Base-by-base conservation (phyloP, 1,140 invertebrate genomes). In the Philaenus spumarius region DNA sequence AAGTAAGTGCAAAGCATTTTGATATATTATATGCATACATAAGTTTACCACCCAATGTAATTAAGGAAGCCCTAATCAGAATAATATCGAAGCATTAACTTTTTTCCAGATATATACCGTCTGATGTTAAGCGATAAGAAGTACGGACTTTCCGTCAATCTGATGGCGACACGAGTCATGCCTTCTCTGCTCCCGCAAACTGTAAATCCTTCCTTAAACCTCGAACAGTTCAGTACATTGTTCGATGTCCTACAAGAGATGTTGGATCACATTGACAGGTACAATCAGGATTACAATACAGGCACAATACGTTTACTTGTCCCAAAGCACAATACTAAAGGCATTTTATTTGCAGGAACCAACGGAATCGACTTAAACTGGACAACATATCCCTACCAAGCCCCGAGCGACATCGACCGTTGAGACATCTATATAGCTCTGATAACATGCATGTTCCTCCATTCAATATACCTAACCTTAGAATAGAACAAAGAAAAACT, bases 41-140 rank as follows among this genome's bases (percentile, higher is more conserved):
- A n/a, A n/a, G n/a, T n/a, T n/a, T n/a, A n/a, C n/a, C n/a, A n/a
- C n/a, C n/a, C n/a, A n/a, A n/a, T n/a, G n/a, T n/a, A n/a, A n/a
- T n/a, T n/a, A n/a, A n/a, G n/a, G n/a, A n/a, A n/a, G n/a, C n/a
- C n/a, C n/a, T n/a, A n/a, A n/a, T n/a, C n/a, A n/a, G n/a, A n/a
- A n/a, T n/a, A n/a, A n/a, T n/a, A n/a, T n/a, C n/a, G n/a, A n/a
- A n/a, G n/a, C n/a, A n/a, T n/a, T n/a, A n/a, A n/a, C n/a, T n/a
- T n/a, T n/a, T n/a, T n/a, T n/a, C n/a, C 74, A 98, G 95, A 87
- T 74, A 93, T 97, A 71, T 97, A 97, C 77, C 87, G 89, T 67
- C 76, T 91, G 65, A 88, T 97, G 85, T 77, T 97, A 60, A 83
- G 83, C 67, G 93, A 97, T 71, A 93, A 93, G 71, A 90, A 88